phyloP scores from a whole-genome alignment of 2,113 vertebrate species.

The Syngnathus floridae region DNA sequence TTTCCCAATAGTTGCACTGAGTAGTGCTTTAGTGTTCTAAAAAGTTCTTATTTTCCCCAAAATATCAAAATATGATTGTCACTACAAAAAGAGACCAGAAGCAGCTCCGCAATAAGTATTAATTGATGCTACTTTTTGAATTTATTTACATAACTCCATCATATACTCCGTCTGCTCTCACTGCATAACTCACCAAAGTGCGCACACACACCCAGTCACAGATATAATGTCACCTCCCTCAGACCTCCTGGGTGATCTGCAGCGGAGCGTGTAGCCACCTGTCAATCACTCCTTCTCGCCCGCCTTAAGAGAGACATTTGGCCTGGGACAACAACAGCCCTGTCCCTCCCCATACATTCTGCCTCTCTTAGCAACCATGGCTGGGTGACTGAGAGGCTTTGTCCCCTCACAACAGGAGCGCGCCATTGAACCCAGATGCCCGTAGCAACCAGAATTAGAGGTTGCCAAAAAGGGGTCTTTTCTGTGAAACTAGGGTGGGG shows the following conservation, averaged over 20 bases:
- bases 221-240: conserved; percentile 37
- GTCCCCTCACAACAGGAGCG: conserved; percentile 66
- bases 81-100: no score
- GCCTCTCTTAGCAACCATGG: conserved; percentile 62
- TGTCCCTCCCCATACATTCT: conserved; percentile 69
- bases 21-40: no score
- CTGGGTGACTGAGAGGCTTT: conserved; percentile 64
- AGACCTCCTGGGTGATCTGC: conserved; percentile 64
- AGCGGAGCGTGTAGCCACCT: conserved; percentile 71
- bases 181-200: conserved; percentile 38
- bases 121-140: neutral
- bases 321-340: conserved; percentile 62
- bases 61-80: no score
- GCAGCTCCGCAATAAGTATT: no score
- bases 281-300: conserved; percentile 65
- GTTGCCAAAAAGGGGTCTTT: conserved; percentile 65
- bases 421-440: conserved; percentile 66
- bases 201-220: conserved; percentile 40
- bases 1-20: no score
- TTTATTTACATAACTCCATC: neutral
- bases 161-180: conserved; percentile 36
- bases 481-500: conserved; percentile 45
- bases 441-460: conserved; percentile 67
- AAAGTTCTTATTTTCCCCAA: no score
- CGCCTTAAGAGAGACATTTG: conserved; percentile 71